Evolutionary conservation across 2,797 vertebrate species (phyloP).

Genomic region (Micrastur ruficollis): DNA sequence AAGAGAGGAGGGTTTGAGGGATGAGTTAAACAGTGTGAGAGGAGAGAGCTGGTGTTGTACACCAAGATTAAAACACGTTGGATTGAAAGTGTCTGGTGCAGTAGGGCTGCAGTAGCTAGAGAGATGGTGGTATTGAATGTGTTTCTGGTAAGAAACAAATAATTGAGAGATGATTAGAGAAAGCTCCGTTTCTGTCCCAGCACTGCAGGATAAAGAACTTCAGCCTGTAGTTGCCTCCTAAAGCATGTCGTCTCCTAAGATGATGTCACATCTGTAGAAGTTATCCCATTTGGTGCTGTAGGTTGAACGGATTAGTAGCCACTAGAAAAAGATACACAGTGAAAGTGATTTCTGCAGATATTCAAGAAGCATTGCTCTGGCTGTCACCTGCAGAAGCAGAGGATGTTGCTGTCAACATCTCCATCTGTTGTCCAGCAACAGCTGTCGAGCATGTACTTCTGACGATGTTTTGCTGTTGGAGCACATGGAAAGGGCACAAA

Average conservation of each 20-base stretch:
- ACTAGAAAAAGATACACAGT: background rate
- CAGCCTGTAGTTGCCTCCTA: background rate
- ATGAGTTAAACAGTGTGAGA: background rate
- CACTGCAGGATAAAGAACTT: background rate
- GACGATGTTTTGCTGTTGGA: background rate
- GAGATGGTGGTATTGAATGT: background rate
- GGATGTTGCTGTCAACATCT: background rate
- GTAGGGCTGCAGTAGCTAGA: background rate
- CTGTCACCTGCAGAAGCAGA: background rate
- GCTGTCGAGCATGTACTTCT: background rate
- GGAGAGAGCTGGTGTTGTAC: background rate
- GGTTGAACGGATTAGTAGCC: background rate
- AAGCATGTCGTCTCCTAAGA: background rate
- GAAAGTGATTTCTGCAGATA: background rate
- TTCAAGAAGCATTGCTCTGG: background rate
- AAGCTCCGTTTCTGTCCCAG: background rate
- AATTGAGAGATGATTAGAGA: background rate
- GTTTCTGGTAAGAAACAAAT: background rate
- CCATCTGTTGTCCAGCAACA: background rate
- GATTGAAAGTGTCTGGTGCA: background rate
- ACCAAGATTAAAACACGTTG: background rate
- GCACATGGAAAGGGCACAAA: background rate
- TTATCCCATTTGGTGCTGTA: background rate
- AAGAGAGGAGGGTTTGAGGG: background rate
- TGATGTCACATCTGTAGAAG: background rate